A percentile compares a stretch with the other conserved stretches of the same genome.
These are phyloP conservation scores for Archivesica marissinica DNA, from an alignment of 1,140 invertebrate species.

Conservation along the genomic window DNA sequence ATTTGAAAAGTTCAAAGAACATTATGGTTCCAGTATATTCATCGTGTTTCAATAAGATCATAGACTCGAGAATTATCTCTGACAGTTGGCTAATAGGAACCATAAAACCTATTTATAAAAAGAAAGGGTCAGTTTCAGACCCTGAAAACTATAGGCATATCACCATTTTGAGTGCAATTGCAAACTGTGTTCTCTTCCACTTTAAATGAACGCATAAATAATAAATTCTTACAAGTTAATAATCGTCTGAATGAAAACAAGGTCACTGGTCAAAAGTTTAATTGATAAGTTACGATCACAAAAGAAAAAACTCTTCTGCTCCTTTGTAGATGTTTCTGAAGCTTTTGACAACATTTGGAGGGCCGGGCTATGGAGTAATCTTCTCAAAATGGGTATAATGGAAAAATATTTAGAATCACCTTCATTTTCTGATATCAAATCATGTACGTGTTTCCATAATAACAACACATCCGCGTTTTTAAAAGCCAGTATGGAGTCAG, in stretches of 20 bases:
- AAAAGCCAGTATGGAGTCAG: neutral
- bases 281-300: neutral
- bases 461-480: neutral
- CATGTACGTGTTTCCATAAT: neutral
- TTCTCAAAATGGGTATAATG: neutral
- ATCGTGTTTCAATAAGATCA: slow-evolving; percentile 53
- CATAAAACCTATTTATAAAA: slow-evolving; percentile 59
- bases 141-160: slow-evolving; percentile 53
- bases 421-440: neutral
- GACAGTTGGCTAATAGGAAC: slow-evolving; percentile 45
- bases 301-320: too few relatives aligned
- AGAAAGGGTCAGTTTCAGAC: slow-evolving; percentile 32
- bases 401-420: neutral
- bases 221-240: slow-evolving; percentile 11
- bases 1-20: slow-evolving; percentile 13
- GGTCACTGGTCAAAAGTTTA: slow-evolving; percentile 19
- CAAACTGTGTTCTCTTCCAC: slow-evolving; percentile 41
- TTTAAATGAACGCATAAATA: slow-evolving; percentile 42
- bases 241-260: slow-evolving; percentile 2
- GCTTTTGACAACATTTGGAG: slow-evolving; percentile 14
- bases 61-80: slow-evolving; percentile 38
- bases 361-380: neutral
- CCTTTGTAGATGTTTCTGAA: neutral
- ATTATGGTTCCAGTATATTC: slow-evolving; percentile 29
- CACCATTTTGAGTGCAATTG: slow-evolving; percentile 45